Evolutionary conservation across 2,888 invertebrate species (phyloP).

Genomic region (Cotesia congregata): DNA sequence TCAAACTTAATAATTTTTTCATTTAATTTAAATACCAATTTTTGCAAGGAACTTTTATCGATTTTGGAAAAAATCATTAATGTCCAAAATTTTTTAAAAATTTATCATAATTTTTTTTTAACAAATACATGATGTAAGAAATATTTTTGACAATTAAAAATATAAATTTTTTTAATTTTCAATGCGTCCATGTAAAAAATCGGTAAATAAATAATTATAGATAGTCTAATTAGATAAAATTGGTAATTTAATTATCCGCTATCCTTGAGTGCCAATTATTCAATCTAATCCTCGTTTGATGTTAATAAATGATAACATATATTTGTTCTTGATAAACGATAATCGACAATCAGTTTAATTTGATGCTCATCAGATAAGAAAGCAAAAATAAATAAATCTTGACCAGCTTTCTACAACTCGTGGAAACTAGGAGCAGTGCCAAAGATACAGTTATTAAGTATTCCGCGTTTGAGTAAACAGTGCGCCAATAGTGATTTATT

Average conservation of each 20-base stretch:
- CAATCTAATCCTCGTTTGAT: background rate
- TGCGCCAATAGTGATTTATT: background rate
- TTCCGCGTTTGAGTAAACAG: slow-evolving; percentile 18
- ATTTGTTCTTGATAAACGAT: background rate
- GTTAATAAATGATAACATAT: background rate
- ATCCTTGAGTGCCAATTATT: background rate
- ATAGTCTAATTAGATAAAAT: background rate
- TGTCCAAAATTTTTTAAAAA: too few species aligned
- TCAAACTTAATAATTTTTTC: too few species aligned
- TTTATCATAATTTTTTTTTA: too few species aligned
- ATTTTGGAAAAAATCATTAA: too few species aligned
- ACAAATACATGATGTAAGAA: too few species aligned
- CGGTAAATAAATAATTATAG: background rate
- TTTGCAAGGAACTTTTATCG: too few species aligned
- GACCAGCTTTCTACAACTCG: slow-evolving; percentile 18
- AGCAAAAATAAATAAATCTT: background rate
- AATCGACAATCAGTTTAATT: background rate
- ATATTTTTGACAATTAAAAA: too few species aligned
- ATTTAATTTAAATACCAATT: too few species aligned
- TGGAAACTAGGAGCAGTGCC: background rate
- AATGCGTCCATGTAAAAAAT: background rate
- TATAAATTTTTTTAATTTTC: too few species aligned
- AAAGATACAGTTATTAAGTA: slow-evolving; percentile 13
- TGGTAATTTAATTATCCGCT: background rate
- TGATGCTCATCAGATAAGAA: too few species aligned